phyloP scores from a whole-genome alignment of 1,140 invertebrate species.

The Saccostrea cuccullata region DNA sequence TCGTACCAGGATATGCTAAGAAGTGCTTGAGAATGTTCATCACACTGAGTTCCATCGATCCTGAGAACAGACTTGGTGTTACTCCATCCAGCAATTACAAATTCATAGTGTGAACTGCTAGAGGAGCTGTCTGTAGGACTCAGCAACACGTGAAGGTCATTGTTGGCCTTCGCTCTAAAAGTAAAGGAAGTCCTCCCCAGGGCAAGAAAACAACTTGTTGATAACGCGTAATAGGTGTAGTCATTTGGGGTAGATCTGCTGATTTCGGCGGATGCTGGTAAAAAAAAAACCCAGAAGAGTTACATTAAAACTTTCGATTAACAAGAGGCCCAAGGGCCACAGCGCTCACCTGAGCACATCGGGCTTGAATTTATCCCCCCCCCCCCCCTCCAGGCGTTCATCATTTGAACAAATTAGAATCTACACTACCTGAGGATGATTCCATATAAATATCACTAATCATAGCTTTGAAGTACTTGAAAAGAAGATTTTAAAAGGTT shows the following conservation, averaged over 20 bases:
- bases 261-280: background rate
- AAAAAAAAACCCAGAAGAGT: background rate
- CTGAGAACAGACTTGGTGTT: background rate
- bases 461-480: no score
- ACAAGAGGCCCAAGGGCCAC: no score
- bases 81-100: background rate
- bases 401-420: no score
- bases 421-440: no score
- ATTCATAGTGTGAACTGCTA: background rate
- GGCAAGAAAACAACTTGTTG: background rate
- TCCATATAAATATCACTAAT: no score
- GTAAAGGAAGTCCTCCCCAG: background rate
- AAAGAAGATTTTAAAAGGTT: no score
- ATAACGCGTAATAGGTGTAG: background rate
- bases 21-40: background rate
- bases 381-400: no score
- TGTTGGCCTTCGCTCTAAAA: background rate
- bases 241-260: background rate
- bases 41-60: background rate
- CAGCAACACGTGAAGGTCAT: background rate
- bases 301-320: no score
- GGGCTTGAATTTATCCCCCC: no score
- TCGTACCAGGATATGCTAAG: background rate
- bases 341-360: no score
- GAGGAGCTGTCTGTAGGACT: background rate